Conservation (phyloP, 2,888 invertebrate species). For the Lasioglossum villosulum region DNA sequence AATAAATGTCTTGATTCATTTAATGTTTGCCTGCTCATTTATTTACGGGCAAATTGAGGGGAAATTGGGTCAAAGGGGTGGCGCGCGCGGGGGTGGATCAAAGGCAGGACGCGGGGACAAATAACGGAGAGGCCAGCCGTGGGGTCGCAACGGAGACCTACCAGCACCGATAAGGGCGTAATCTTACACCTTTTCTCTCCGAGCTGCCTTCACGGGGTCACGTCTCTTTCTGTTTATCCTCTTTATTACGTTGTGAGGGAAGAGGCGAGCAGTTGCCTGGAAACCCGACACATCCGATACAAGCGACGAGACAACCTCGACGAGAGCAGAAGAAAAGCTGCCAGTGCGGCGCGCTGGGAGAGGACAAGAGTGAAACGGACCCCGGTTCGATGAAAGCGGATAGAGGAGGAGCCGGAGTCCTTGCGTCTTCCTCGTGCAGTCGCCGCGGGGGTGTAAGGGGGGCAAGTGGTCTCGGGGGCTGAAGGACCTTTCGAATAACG, state of each 20-base stretch:
- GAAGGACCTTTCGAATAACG: conserved; percentile 72
- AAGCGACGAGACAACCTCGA: conserved; percentile 37
- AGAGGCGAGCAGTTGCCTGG: conserved; percentile 66
- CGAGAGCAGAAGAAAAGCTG: conserved; percentile 37
- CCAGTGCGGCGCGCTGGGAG: not conserved
- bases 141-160: conserved; percentile 38
- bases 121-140: conserved; percentile 72
- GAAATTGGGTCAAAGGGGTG: conserved; percentile 81
- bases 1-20: conserved; percentile 82
- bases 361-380: conserved; percentile 63
- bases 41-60: conserved; percentile 79
- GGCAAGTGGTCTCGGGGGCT: conserved; percentile 64
- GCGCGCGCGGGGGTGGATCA: conserved; percentile 60
- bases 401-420: conserved; percentile 62
- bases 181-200: conserved; percentile 79
- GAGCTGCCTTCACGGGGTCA: conserved; percentile 69
- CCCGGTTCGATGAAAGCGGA: conserved; percentile 72
- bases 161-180: conserved; percentile 78
- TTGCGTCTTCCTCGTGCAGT: conserved; percentile 60
- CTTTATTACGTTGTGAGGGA: conserved; percentile 75
- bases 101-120: conserved; percentile 77
- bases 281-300: conserved; percentile 70
- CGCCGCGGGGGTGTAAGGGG: conserved; percentile 12
- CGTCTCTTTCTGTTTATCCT: conserved; percentile 78
- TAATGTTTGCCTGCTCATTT: conserved; percentile 78